Evolutionary conservation across 2,888 invertebrate species (phyloP).

Genomic region (Phania funesta): DNA sequence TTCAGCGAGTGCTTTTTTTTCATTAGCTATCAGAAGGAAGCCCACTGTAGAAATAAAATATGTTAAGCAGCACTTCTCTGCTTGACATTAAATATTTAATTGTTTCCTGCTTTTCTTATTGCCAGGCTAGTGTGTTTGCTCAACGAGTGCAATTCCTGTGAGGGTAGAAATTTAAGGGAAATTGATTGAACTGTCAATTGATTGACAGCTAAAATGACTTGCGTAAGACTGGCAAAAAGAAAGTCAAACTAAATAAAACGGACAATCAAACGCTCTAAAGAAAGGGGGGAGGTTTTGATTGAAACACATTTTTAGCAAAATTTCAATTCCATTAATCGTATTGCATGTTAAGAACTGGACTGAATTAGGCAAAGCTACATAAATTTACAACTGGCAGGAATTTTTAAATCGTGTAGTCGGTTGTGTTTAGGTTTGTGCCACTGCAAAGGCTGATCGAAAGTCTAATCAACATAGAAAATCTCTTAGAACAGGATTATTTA

Average conservation of each 20-base stretch:
- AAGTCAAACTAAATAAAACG: neutral
- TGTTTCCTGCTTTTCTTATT: neutral
- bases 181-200: constrained; percentile 77
- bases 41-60: no score
- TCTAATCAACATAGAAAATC: no score
- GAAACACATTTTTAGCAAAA: neutral
- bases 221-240: constrained; percentile 44
- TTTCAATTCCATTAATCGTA: no score
- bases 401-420: no score
- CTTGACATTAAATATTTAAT: neutral
- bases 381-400: no score
- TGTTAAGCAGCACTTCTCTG: neutral
- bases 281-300: neutral
- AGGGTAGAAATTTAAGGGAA: constrained; percentile 37
- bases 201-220: constrained; percentile 78
- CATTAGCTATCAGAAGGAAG: no score
- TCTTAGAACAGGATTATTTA: no score
- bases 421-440: no score
- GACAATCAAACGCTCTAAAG: neutral
- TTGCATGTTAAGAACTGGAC: no score
- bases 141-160: neutral
- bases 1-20: no score
- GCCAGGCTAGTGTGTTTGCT: neutral
- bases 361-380: no score
- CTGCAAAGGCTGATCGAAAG: no score